phyloP scores from a whole-genome alignment of 2,888 invertebrate species.

The Hybos culiciformis region DNA sequence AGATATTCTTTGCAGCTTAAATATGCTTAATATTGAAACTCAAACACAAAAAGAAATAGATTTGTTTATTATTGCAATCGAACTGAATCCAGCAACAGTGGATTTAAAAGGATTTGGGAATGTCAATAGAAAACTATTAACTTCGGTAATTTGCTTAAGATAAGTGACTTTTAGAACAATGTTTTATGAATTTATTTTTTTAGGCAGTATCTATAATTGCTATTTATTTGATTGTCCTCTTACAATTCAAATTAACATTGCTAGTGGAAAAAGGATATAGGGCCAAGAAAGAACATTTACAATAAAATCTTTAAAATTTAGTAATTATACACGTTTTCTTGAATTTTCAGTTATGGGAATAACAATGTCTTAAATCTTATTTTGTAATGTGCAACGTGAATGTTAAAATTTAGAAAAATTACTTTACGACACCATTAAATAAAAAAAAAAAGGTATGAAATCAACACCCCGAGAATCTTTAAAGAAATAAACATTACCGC shows the following conservation, averaged over 20 bases:
- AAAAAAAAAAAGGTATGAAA: too few species aligned
- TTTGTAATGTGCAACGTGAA: too few species aligned
- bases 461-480: too few species aligned
- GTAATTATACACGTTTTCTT: too few species aligned
- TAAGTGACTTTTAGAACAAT: neutral
- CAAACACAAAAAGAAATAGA: constrained; percentile 53
- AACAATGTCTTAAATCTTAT: too few species aligned
- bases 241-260: constrained; percentile 50
- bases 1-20: constrained; percentile 43
- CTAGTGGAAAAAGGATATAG: neutral
- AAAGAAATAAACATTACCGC: too few species aligned
- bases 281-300: too few species aligned
- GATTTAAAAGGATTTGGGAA: constrained; percentile 51
- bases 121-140: constrained; percentile 49
- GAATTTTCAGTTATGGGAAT: too few species aligned
- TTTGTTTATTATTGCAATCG: constrained; percentile 51
- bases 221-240: constrained; percentile 49
- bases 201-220: constrained; percentile 50
- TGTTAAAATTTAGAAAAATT: too few species aligned
- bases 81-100: constrained; percentile 56
- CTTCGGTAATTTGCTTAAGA: constrained; percentile 38
- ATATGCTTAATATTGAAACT: constrained; percentile 43
- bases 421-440: too few species aligned
- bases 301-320: too few species aligned
- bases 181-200: constrained; percentile 3